Base-by-base conservation (phyloP, 2,888 invertebrate species). In the Muscina levida region DNA sequence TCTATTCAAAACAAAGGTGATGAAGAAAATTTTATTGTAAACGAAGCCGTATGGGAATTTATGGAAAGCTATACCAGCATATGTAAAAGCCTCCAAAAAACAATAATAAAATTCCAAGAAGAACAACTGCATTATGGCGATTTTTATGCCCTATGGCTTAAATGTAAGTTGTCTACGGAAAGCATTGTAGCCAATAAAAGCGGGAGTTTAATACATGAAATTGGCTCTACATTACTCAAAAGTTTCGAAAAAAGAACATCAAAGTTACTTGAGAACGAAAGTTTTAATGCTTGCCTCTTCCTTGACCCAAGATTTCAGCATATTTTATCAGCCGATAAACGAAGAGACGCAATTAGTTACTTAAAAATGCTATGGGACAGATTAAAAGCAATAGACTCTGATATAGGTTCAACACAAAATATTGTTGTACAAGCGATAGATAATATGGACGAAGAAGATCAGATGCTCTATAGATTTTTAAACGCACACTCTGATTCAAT, bases 241-340 rank as follows among this genome's bases (percentile, higher is more conserved):
- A 51, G 53, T 37, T 53, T 68, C 10, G 53, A 26, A 31, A 46
- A 72, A 15, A 5, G 59, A 26, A 59, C 72, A 1, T 11, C 22
- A 6, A 44, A 59, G 19, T 19, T 72, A 10, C 26, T 72, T 5
- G 48, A 19, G 1, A 48, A 59, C 11, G 72, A 72, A 46, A 15
- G 42, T 22, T 15, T 72, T 5, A 48, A 62, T 31, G 72, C 72
- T 1, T 72, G 72, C 37, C 62, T 72, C 1, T 72, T 57, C 15
- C 13, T 72, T 11, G 72, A 72, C 22, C 72, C 72, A 13, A 48
- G 72, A 2, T 72, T 72, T 11, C 72, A 72, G 8, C 65, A 65
- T 17, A 72, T 65, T 1, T 6, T 72, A 6, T 31, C n/a, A 11
- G n/a, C 62, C 48, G 44, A 6, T 1, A 56, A 71, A n/a, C 31